phyloP scores from a whole-genome alignment of 2,888 invertebrate species.

The Dioctria rufipes region DNA sequence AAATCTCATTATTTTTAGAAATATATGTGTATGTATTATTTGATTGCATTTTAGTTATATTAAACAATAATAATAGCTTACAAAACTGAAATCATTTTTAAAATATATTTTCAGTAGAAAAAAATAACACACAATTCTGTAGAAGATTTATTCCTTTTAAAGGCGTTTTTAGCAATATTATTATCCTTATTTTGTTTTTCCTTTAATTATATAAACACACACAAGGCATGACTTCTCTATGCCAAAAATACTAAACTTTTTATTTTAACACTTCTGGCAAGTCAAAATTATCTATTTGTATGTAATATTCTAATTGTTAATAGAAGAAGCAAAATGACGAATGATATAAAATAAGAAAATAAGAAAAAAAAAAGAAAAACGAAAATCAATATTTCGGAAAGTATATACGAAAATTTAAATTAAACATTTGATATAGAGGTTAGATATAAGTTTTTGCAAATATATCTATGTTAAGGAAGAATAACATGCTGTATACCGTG shows the following conservation, averaged over 20 bases:
- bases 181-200: slow-evolving; percentile 10
- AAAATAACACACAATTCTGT: slow-evolving; percentile 10
- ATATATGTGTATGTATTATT: slow-evolving; percentile 31
- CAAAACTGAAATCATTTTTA: slow-evolving; percentile 32
- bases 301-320: slow-evolving; percentile 49
- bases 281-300: slow-evolving; percentile 45
- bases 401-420: slow-evolving; percentile 38
- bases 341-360: slow-evolving; percentile 15
- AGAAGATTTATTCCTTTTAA: slow-evolving; percentile 48
- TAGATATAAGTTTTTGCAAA: slow-evolving; percentile 48
- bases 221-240: slow-evolving; percentile 23
- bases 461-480: slow-evolving; percentile 42
- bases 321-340: slow-evolving; percentile 1
- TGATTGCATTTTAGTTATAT: slow-evolving; percentile 47
- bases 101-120: slow-evolving; percentile 44
- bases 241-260: slow-evolving; percentile 27
- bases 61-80: slow-evolving; percentile 28
- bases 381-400: slow-evolving; percentile 47
- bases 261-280: slow-evolving; percentile 22
- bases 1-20: slow-evolving; percentile 45
- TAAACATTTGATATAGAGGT: slow-evolving; percentile 46
- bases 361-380: slow-evolving; percentile 23
- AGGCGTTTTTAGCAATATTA: slow-evolving; percentile 41
- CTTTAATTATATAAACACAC: slow-evolving; percentile 10
- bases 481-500: slow-evolving; percentile 41